A percentile compares a stretch with the other conserved stretches of the same genome.
Evolutionary conservation across 2,113 vertebrate species (phyloP).

Genomic region (Amphiprion ocellaris): DNA sequence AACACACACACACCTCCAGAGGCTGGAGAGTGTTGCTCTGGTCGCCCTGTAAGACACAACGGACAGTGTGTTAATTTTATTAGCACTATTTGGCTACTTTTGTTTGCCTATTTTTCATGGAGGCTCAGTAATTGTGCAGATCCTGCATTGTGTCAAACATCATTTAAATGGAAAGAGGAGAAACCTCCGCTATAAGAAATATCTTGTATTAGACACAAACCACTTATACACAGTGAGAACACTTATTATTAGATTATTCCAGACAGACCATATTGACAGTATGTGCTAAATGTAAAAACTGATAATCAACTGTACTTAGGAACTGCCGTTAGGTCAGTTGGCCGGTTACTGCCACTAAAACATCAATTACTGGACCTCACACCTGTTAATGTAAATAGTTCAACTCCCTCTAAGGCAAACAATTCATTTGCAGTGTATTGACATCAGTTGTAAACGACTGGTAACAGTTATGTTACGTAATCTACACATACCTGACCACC

Average conservation of each 20-base stretch:
- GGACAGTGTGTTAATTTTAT: background rate
- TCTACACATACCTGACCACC: background rate
- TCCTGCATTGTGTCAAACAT: background rate
- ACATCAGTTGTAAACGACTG: background rate
- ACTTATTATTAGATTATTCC: background rate
- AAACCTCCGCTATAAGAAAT: background rate
- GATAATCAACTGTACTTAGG: too few species aligned
- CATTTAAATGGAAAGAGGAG: background rate
- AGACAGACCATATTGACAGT: background rate
- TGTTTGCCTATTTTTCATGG: too few species aligned
- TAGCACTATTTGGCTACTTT: too few species aligned
- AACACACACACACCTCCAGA: constrained; percentile 87
- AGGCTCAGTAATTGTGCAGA: too few species aligned
- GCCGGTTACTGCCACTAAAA: background rate
- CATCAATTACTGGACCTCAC: background rate
- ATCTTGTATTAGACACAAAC: background rate
- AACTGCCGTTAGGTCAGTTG: background rate
- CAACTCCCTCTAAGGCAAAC: constrained; percentile 14
- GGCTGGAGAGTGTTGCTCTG: constrained; percentile 69
- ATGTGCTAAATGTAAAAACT: background rate
- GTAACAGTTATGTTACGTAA: background rate
- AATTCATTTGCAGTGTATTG: constrained; percentile 5
- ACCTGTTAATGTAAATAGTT: background rate
- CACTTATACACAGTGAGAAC: background rate
- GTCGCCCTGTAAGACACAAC: constrained; percentile 79